Percentiles rank a stretch among this genome's conserved stretches.
Conservation (phyloP, 35 echinoderm and acorn worm genomes). For the Lytechinus pictus region DNA sequence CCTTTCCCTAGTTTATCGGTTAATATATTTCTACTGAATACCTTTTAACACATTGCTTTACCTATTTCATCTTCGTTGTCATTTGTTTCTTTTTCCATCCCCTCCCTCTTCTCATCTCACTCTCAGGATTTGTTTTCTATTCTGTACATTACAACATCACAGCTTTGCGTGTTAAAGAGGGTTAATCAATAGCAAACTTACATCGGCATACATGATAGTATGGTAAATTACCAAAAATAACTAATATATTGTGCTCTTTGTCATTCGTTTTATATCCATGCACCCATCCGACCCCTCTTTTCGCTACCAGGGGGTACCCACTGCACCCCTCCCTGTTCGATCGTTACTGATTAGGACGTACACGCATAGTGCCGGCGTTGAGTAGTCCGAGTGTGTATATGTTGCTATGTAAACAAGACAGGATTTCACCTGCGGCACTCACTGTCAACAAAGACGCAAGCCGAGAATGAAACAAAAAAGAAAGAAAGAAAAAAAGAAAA, state of each 20-base stretch:
- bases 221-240: too few species aligned
- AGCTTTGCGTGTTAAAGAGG: neutral
- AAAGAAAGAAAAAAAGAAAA: neutral
- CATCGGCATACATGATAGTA: too few species aligned
- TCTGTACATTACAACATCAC: neutral
- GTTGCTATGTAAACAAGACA: neutral
- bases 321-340: neutral
- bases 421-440: constrained; percentile 7
- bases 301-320: neutral
- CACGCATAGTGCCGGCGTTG: neutral
- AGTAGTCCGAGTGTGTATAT: constrained; percentile 1
- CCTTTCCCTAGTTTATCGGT: too few species aligned
- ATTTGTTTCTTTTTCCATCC: too few species aligned
- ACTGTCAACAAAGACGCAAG: constrained; percentile 10
- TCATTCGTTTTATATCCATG: neutral
- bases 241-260: neutral
- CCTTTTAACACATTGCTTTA: too few species aligned
- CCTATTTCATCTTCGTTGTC: too few species aligned
- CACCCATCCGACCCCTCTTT: neutral
- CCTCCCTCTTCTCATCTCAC: neutral
- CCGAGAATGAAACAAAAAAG: neutral
- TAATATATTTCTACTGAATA: too few species aligned
- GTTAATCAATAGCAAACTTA: too few species aligned
- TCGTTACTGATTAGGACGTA: constrained; percentile 17
- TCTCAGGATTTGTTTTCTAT: neutral